Conservation (phyloP, 2,797 vertebrate genomes). For the Rhinophrynus dorsalis region DNA sequence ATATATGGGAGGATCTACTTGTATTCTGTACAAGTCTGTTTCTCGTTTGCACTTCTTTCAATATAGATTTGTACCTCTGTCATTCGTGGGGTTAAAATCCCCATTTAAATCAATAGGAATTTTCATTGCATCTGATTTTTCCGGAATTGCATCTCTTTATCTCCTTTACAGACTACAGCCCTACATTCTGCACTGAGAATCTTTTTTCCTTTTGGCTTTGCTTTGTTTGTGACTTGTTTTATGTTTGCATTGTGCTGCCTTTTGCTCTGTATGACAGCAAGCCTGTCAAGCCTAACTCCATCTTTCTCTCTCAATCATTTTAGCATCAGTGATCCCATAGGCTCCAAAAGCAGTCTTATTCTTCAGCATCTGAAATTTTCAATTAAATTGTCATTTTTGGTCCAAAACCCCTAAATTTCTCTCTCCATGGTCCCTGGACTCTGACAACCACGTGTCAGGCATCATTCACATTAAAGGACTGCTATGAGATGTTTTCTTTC, state of each 20-base stretch:
- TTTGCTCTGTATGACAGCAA: background rate
- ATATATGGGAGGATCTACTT: too few species aligned
- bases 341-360: background rate
- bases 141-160: too few species aligned
- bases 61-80: too few species aligned
- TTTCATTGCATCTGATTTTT: too few species aligned
- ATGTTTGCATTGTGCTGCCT: background rate
- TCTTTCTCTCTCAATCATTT: slow-evolving; percentile 11
- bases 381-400: slow-evolving; percentile 19
- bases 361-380: background rate
- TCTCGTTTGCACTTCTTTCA: too few species aligned
- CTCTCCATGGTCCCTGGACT: background rate
- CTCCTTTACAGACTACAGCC: too few species aligned
- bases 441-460: background rate
- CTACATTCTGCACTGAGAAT: too few species aligned
- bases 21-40: too few species aligned
- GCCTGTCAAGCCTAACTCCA: background rate
- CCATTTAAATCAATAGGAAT: too few species aligned
- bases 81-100: too few species aligned
- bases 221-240: too few species aligned
- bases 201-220: too few species aligned
- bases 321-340: slow-evolving; percentile 14
- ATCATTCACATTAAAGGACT: background rate
- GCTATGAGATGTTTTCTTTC: background rate
- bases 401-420: slow-evolving; percentile 1